Evolutionary conservation across 92 coral and sea anemone genomes (phyloP).

Genomic region (Heteractis magnifica): DNA sequence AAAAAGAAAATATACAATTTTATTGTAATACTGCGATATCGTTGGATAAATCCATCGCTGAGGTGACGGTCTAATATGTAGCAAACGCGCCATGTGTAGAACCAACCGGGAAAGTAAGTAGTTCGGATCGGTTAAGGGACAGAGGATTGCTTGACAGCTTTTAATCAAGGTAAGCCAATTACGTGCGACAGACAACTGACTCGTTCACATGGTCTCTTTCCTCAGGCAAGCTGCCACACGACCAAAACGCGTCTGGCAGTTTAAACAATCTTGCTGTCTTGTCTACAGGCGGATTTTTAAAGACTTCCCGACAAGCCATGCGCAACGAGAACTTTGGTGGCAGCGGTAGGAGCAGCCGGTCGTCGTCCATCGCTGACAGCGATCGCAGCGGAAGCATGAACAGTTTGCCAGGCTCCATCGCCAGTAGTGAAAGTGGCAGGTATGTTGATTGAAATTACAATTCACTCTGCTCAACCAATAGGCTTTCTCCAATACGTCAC

Average conservation of each 20-base stretch:
- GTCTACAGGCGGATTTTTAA: slow-evolving; percentile 86
- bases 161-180: slow-evolving; percentile 33
- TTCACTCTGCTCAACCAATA: neutral
- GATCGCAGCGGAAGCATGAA: slow-evolving; percentile 95
- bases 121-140: neutral
- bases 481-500: neutral
- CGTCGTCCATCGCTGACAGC: slow-evolving; percentile 87
- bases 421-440: slow-evolving; percentile 94
- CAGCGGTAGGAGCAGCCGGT: slow-evolving; percentile 92
- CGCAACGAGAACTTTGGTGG: slow-evolving; percentile 70
- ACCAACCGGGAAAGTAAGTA: neutral
- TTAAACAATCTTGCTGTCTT: slow-evolving; percentile 91
- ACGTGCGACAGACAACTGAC: slow-evolving; percentile 7
- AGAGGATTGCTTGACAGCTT: neutral
- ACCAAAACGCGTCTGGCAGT: slow-evolving; percentile 70
- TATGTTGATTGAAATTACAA: slow-evolving; percentile 18
- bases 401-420: slow-evolving; percentile 93
- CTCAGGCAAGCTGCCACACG: slow-evolving; percentile 57
- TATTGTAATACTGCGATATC: too few relatives aligned
- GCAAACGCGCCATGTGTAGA: too few relatives aligned
- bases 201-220: slow-evolving; percentile 43
- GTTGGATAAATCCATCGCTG: too few relatives aligned
- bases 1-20: too few relatives aligned
- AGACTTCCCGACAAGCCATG: slow-evolving; percentile 61
- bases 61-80: too few relatives aligned